These are phyloP conservation scores for Upupa epops DNA, from an alignment of 2,113 vertebrate genomes.

Conservation along the genomic window DNA sequence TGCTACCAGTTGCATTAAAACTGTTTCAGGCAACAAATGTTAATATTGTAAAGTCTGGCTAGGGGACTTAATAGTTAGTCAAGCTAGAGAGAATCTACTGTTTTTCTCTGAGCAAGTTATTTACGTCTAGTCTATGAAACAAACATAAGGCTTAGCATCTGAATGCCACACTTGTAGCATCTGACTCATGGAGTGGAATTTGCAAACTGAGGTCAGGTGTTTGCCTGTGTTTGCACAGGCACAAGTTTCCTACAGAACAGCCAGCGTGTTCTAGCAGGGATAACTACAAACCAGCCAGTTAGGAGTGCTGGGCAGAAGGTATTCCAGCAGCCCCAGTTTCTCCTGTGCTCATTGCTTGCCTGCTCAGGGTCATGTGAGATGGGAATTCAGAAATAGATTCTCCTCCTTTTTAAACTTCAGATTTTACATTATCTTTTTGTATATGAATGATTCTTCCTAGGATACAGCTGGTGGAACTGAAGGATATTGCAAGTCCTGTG, in stretches of 20 bases:
- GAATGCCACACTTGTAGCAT: not conserved
- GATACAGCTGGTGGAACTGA: not conserved
- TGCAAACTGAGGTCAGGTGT: conserved; percentile 33
- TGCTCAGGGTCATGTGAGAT: not conserved
- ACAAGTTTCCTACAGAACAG: not conserved
- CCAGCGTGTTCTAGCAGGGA: not conserved
- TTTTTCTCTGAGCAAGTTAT: not conserved
- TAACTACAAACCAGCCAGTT: not conserved
- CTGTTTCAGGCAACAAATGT: not conserved
- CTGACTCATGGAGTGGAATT: conserved; percentile 55
- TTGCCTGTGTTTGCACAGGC: not conserved
- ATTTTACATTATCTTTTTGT: not conserved
- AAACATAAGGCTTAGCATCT: not conserved
- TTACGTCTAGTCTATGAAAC: not conserved
- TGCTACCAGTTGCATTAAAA: not conserved
- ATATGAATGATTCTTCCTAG: not conserved
- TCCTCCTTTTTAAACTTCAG: not conserved
- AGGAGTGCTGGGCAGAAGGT: not conserved
- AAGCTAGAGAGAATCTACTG: not conserved
- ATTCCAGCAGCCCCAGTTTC: not conserved
- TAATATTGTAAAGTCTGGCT: not conserved
- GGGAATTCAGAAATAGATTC: not conserved
- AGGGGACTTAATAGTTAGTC: not conserved
- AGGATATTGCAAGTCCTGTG: not conserved
- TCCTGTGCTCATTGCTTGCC: not conserved